Evolutionary conservation across 2,888 invertebrate species (phyloP), one percentile per base, ranked within the genome.

Genomic region (Agriopis aurantiaria): DNA sequence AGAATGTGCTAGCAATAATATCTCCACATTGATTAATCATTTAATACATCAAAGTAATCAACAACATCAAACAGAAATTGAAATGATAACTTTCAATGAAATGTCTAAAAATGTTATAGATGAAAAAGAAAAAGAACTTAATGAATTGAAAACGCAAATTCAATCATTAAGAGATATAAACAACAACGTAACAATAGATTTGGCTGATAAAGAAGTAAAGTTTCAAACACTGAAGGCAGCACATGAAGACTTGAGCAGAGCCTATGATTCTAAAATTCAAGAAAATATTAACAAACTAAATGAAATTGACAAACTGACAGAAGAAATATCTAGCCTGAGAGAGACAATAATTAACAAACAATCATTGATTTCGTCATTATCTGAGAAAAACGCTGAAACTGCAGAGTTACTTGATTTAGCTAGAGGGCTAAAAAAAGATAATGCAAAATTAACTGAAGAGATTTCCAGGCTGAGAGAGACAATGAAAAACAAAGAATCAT

Each of bases 291-390:
- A 73, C 10, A 86, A 88, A 69, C 23, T 80, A 3, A 72, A 41
- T 48, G 51, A 82, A 12, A 80, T 89, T 66, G 77, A 80, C 57
- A 83, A 83, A 48, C 74, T 91, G 48, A 78, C 81, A 9, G 78
- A 86, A 70, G 88, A 92, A 81, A 71, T 90, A 0, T 76, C 69
- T 40, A 58, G 77, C 14, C 74, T 91, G n/a, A 89, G 88, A 78
- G 72, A 78, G 49, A 73, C 68, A 4, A 65, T 89, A 10, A 52
- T 41, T 33, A 73, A 74, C 9, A 90, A 89, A 72, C 87, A 91
- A 66, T 73, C 66, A 7, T 63, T 64, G n/a, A 75, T 90, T 56
- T 51, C 77, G 49, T 76, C 75, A 10, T 71, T 91, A 53, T 69
- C 76, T 55, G 72, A 82, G 67, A 80, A 81, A 49, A 79, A 82